phyloP scores from a whole-genome alignment of 1,140 invertebrate species.

The Zaprionus lachaisei region DNA sequence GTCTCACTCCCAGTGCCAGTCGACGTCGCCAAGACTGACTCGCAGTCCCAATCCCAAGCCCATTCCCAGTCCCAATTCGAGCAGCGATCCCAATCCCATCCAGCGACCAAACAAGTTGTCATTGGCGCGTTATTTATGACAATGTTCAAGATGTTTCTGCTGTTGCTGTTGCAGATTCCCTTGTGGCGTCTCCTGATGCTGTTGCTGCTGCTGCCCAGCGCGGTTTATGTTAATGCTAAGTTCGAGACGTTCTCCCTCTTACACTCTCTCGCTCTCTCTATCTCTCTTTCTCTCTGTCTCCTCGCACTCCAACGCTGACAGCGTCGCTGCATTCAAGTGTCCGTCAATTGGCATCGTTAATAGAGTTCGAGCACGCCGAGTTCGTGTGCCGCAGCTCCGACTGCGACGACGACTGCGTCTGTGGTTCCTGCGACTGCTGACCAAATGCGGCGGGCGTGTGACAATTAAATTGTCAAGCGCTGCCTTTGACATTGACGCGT shows the following conservation, averaged over 20 bases:
- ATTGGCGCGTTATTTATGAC: slow-evolving; percentile 82
- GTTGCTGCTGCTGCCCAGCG: slow-evolving; percentile 35
- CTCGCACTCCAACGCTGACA: slow-evolving; percentile 47
- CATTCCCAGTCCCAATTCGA: slow-evolving; percentile 41
- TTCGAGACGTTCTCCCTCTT: slow-evolving; percentile 12
- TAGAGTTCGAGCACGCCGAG: slow-evolving; percentile 68
- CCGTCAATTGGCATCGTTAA: slow-evolving; percentile 81
- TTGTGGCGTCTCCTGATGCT: slow-evolving; percentile 36
- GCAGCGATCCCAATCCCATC: slow-evolving; percentile 39
- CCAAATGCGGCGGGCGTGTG: slow-evolving; percentile 81
- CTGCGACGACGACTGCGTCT: slow-evolving; percentile 2
- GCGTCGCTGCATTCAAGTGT: slow-evolving; percentile 75
- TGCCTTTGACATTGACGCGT: slow-evolving; percentile 72
- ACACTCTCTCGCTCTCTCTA: background rate
- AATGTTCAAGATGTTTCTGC: slow-evolving; percentile 78
- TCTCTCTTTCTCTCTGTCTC: background rate
- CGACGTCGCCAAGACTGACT: slow-evolving; percentile 20
- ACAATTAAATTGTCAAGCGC: slow-evolving; percentile 80
- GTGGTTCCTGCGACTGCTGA: slow-evolving; percentile 28
- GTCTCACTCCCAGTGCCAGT: slow-evolving; percentile 22
- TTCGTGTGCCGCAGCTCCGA: slow-evolving; percentile 45
- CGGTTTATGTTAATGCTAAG: slow-evolving; percentile 75
- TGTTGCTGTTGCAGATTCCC: slow-evolving; percentile 8
- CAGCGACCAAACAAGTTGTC: slow-evolving; percentile 72
- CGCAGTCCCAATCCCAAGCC: slow-evolving; percentile 17